Conservation (phyloP, 2,113 vertebrate genomes). For the Neogobius melanostomus region DNA sequence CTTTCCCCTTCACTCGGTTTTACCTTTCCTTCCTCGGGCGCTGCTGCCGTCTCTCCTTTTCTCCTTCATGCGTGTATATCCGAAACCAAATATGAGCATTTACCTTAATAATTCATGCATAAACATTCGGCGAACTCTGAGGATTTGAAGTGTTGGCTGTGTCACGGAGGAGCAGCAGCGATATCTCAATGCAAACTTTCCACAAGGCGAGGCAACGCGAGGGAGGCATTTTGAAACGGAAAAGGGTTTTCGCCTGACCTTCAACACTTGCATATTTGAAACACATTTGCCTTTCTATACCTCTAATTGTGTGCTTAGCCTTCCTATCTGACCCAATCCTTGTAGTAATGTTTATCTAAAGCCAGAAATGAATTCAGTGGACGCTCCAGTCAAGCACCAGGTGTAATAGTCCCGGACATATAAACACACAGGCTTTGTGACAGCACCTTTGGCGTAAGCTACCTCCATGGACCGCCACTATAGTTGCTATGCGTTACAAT, state of each 20-base stretch:
- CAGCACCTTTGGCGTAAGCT: slow-evolving; percentile 26
- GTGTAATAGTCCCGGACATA: neutral
- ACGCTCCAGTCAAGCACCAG: neutral
- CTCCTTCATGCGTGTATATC: slow-evolving; percentile 22
- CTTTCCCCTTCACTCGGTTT: neutral
- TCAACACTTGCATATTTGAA: neutral
- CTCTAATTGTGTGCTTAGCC: neutral
- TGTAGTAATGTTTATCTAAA: too few relatives aligned
- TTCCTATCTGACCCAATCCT: neutral
- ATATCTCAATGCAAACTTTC: slow-evolving; percentile 31
- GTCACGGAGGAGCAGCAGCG: slow-evolving; percentile 18
- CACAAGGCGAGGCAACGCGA: slow-evolving; percentile 22
- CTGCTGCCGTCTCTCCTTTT: neutral
- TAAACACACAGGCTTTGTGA: slow-evolving; percentile 4
- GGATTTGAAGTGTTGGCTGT: slow-evolving; percentile 34
- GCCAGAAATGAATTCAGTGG: neutral
- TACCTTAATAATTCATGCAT: slow-evolving; percentile 46
- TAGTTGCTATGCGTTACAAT: neutral
- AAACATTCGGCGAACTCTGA: slow-evolving; percentile 34
- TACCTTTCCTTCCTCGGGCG: neutral
- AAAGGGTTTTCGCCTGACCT: slow-evolving; percentile 12
- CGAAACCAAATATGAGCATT: slow-evolving; percentile 36
- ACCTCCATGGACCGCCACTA: slow-evolving; percentile 9
- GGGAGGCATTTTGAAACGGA: slow-evolving; percentile 32
- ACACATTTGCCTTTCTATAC: neutral